Base-by-base conservation (phyloP, 2,797 vertebrate genomes). In the Chaunax sp. region DNA sequence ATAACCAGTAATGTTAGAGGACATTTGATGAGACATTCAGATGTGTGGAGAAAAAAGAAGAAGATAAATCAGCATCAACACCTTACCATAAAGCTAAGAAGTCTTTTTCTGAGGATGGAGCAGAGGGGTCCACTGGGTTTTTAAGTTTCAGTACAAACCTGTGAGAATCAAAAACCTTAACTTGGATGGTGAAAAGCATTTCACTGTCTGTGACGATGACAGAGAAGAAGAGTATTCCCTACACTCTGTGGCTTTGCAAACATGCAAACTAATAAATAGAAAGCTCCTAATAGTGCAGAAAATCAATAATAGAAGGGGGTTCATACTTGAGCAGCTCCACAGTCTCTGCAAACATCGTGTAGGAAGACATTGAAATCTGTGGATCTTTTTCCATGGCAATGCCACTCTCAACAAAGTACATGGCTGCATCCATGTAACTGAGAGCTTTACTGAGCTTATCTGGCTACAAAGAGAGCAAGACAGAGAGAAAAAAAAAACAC, bases 251-350 rank as follows among this genome's bases (percentile, higher is more conserved):
- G 9, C 9, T 30, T 14, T 45, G 25, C 18, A 61, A 26, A 41
- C 35, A 53, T 47, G 35, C 35, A 64, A 37, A 22, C 1, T 46
- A 54, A 64, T 15, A 28, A 55, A 23, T n/a, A 44, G 2, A 40
- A 46, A 26, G 20, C 3, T 9, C 9, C 3, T n/a, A 47, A 25
- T 3, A 44, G 14, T 49, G 4, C 23, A 50, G 14, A 25, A 9
- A 13, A 35, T 18, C 4, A 1, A 6, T 28, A 11, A 62, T 23
- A n/a, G 28, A 7, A 19, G 20, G 2, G 23, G 12, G 25, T 43
- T 77, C 94, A 89, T 87, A 99, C 97, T 95, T 96, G 66, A 98
- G 92, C 64, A 99, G 95, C 14, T 97, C 96, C 59, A 96, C 88
- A 0, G 97, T 96, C 79, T 96, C 97, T 0, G 94, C 93, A 77